Evolutionary conservation across 2,888 invertebrate genomes (phyloP), one percentile per base, ranked within the genome.

Genomic region (Polydrusus pterygomalis): DNA sequence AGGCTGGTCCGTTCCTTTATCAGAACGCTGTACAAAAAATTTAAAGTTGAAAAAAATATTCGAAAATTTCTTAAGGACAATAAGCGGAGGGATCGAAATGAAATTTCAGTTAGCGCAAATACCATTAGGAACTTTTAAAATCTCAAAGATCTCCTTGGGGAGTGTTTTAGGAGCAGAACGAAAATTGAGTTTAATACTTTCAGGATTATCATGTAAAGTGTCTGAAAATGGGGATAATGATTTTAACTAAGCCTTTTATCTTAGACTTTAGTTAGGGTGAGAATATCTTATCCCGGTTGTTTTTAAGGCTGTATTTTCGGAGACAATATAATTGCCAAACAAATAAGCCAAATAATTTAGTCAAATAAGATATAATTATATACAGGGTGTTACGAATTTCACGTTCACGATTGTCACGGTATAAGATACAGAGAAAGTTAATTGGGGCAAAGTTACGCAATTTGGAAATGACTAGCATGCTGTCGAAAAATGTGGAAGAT

Each of bases 151-250:
- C n/a, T 49, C 47, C 17, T 49, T 17, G 17, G 47, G 47, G 47
- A 49, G 17, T 51, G 18, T 51, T 51, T 51, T 9, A 51, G 13
- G 2, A 51, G 18, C 18, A 20, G 10, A 51, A 18, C 18, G 51
- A 51, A 20, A 51, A 51, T 20, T 51, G 18, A 51, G 11, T 51
- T 51, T 51, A 51, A 51, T 51, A 51, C 51, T 51, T 49, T 20
- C 51, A 20, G 13, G 20, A 20, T 51, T 51, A 51, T 51, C 51
- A 51, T 51, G 51, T 51, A 51, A 51, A 51, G 51, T 51, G 51
- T 10, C 51, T 51, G 17, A 20, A 18, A 51, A 51, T 20, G 11
- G 51, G 10, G 51, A 20, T 51, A 10, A 20, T 51, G 10, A 51
- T 15, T 51, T 51, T 51, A 51, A 51, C 9, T 18, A 18, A 49